Evolutionary conservation across 2,113 vertebrate genomes (phyloP), one percentile per base, ranked within the genome.

Genomic region (Acrocephalus kingi): DNA sequence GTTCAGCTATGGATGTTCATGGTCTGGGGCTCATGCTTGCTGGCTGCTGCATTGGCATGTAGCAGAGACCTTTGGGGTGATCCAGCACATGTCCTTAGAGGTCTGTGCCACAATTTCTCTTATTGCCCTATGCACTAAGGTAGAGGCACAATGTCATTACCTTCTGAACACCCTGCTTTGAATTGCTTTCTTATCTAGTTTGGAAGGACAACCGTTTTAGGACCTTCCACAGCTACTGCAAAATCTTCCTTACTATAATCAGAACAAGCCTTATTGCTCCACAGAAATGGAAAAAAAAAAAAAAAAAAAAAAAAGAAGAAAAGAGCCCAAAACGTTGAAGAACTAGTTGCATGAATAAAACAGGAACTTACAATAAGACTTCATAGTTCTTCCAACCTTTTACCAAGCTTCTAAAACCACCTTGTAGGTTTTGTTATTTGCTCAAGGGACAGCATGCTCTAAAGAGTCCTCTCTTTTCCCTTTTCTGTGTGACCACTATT

Each of bases 1-100:
- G 2, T n/a, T 28, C 9, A 13, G 22, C 25, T 16, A 3, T 4
- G 33, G 46, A 12, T 54, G 9, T 46, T 22, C 48, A 7, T 11
- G 14, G 39, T 18, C 15, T 39, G 28, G 19, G 51, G 9, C 7
- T 85, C 25, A 2, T 2, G 9, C 15, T 33, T 15, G 21, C n/a
- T 76, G 5, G 1, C n/a, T 59, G n/a, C 14, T 91, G 35, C 37
- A 16, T 1, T 31, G 51, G 56, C 17, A 10, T 1, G 0, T 3
- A 16, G 3, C 31, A 49, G 24, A 85, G 35, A 64, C 8, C n/a
- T 79, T 31, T 39, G 21, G 22, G 37, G 16, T 2, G 48, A 35
- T 73, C 7, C 28, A 46, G 25, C 15, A 35, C 25, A 3, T 28
- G 5, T 3, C 21, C 20, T 51, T 30, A 30, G 19, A 28, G 39